Evolutionary conservation across 1,140 invertebrate species (phyloP).

Genomic region (Lordiphosa clarofinis): DNA sequence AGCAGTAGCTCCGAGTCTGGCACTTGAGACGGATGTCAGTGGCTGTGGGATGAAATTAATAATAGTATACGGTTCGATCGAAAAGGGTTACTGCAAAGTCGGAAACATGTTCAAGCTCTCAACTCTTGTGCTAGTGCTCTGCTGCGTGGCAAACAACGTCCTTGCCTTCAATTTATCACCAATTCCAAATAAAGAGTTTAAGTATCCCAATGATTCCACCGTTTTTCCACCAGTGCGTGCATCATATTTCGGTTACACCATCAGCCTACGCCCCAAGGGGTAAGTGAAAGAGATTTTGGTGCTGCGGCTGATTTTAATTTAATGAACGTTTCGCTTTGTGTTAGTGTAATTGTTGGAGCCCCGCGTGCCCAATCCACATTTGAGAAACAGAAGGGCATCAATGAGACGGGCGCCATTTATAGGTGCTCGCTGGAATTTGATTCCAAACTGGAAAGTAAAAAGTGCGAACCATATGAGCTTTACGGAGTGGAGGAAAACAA

Average conservation of each 20-base stretch:
- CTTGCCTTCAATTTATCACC: conserved; percentile 71
- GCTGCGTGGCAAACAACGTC: conserved; percentile 2
- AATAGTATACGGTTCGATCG: not conserved
- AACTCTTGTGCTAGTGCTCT: conserved; percentile 16
- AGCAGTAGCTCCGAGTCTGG: conserved; percentile 25
- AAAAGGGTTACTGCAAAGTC: conserved; percentile 4
- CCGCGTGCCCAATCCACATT: conserved; percentile 73
- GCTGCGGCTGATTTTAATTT: conserved; percentile 14
- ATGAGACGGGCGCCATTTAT: conserved; percentile 76
- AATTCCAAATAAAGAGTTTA: conserved; percentile 59
- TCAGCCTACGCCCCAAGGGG: conserved; percentile 65
- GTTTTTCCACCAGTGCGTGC: conserved; percentile 66
- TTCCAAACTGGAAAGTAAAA: conserved; percentile 9
- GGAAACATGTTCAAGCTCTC: not conserved
- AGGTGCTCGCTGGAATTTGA: conserved; percentile 42
- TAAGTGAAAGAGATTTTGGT: conserved; percentile 31
- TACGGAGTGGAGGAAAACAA: conserved; percentile 56
- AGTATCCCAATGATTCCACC: conserved; percentile 69
- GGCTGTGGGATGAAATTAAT: not conserved
- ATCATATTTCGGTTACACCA: conserved; percentile 77
- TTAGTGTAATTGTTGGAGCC: conserved; percentile 69
- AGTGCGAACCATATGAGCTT: conserved; percentile 55
- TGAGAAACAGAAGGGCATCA: conserved; percentile 61
- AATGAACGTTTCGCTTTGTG: not conserved
- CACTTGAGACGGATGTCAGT: conserved; percentile 13